Evolutionary conservation across 2,888 invertebrate species (phyloP).

Genomic region (Aquatica leii): DNA sequence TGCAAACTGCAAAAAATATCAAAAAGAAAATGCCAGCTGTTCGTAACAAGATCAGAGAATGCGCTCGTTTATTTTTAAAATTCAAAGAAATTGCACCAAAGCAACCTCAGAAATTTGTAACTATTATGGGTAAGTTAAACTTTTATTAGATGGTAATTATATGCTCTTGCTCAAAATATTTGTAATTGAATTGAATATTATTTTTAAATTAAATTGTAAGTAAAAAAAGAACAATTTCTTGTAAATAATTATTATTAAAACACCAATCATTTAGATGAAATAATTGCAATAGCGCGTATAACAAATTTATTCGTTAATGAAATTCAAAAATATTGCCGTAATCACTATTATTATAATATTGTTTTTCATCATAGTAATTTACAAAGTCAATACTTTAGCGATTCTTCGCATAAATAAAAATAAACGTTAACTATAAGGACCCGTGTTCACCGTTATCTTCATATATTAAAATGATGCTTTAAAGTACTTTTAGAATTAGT

Average conservation of each 20-base stretch:
- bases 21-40: conserved; percentile 11
- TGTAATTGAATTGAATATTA: not conserved
- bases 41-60: conserved; percentile 19
- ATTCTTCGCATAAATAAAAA: not conserved
- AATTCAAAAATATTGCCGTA: not conserved
- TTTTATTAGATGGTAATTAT: not conserved
- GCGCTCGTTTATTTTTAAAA: conserved; percentile 19
- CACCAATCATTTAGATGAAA: not conserved
- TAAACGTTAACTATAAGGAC: not conserved
- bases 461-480: too few species aligned
- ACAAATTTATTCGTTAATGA: not conserved
- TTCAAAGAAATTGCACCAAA: conserved; percentile 12
- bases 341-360: conserved; percentile 6
- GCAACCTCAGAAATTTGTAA: conserved; percentile 5
- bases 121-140: conserved; percentile 10
- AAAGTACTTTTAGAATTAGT: too few species aligned
- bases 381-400: not conserved
- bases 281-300: not conserved
- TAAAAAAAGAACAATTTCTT: conserved; percentile 3
- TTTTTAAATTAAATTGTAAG: conserved; percentile 5
- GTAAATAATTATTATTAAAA: not conserved
- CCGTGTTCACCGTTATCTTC: too few species aligned
- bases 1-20: conserved; percentile 20
- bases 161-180: not conserved
- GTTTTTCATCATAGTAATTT: not conserved